Percentiles rank a stretch among this genome's conserved stretches.
Conservation (phyloP, 2,888 invertebrate genomes). For the Troides aeacus region DNA sequence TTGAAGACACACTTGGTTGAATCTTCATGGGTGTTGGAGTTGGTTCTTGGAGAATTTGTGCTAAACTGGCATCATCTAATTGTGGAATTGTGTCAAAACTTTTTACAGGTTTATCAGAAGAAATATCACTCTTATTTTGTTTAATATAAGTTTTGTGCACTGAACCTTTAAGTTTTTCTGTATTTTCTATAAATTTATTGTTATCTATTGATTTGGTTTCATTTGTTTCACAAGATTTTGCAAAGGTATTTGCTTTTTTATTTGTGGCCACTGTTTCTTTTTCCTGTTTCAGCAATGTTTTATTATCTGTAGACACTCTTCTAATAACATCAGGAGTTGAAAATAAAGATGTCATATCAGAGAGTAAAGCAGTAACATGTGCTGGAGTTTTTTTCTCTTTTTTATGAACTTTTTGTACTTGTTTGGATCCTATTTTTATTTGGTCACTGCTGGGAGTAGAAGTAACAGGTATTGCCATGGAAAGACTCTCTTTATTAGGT, state of each 20-base stretch:
- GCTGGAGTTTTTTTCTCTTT: slow-evolving; percentile 82
- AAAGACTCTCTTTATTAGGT: slow-evolving; percentile 47
- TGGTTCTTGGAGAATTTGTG: slow-evolving; percentile 73
- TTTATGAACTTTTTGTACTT: slow-evolving; percentile 56
- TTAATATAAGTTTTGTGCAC: slow-evolving; percentile 52
- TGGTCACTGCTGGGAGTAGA: slow-evolving; percentile 44
- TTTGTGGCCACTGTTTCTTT: slow-evolving; percentile 59
- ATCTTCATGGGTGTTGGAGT: slow-evolving; percentile 56
- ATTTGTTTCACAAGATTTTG: slow-evolving; percentile 39
- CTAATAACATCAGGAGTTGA: slow-evolving; percentile 89
- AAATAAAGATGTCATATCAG: slow-evolving; percentile 85
- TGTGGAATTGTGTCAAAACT: slow-evolving; percentile 69
- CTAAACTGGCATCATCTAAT: slow-evolving; percentile 72
- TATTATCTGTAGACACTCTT: slow-evolving; percentile 80
- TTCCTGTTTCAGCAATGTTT: slow-evolving; percentile 69
- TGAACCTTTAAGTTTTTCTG: slow-evolving; percentile 45
- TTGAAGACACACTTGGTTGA: slow-evolving; percentile 53
- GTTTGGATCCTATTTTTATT: slow-evolving; percentile 70
- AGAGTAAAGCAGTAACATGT: slow-evolving; percentile 75
- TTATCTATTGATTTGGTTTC: slow-evolving; percentile 39
- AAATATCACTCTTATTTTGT: slow-evolving; percentile 43
- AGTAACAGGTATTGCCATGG: slow-evolving; percentile 43
- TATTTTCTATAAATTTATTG: slow-evolving; percentile 35
- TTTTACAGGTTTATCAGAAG: slow-evolving; percentile 55
- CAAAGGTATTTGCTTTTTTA: slow-evolving; percentile 42